A percentile compares a stretch with the other conserved stretches of the same genome.
Evolutionary conservation across 2,888 invertebrate species (phyloP).

Genomic region (Drosophila quasianomalipes): DNA sequence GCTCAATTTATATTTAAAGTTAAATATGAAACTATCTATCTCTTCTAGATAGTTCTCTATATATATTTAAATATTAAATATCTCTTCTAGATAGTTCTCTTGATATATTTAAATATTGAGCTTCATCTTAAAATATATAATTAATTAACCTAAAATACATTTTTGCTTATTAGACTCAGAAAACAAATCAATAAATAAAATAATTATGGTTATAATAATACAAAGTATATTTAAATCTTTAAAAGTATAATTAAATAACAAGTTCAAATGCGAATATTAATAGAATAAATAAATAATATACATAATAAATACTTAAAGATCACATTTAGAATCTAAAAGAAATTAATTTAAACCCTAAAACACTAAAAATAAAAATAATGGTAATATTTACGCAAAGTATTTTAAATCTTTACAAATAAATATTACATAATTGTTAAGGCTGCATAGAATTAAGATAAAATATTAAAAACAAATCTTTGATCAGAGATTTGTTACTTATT

Average conservation of each 20-base stretch:
- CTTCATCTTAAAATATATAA: background rate
- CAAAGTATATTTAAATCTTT: background rate
- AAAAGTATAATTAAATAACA: background rate
- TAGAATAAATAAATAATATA: background rate
- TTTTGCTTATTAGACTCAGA: background rate
- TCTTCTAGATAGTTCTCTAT: background rate
- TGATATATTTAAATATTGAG: background rate
- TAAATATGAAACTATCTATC: background rate
- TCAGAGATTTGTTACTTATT: constrained; percentile 1
- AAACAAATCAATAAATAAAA: background rate
- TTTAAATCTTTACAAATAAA: background rate
- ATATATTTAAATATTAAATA: background rate
- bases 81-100: background rate
- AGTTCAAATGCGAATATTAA: background rate
- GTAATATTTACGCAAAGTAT: background rate
- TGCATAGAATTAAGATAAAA: background rate
- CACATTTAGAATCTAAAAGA: background rate
- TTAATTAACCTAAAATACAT: background rate
- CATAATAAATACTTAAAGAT: background rate
- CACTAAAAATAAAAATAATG: background rate
- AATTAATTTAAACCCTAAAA: background rate
- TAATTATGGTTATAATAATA: rapidly evolving
- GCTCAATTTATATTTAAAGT: background rate
- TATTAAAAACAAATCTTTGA: background rate
- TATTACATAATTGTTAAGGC: background rate